Base-by-base conservation (phyloP, 2,888 invertebrate species). In the Bembecia ichneumoniformis region DNA sequence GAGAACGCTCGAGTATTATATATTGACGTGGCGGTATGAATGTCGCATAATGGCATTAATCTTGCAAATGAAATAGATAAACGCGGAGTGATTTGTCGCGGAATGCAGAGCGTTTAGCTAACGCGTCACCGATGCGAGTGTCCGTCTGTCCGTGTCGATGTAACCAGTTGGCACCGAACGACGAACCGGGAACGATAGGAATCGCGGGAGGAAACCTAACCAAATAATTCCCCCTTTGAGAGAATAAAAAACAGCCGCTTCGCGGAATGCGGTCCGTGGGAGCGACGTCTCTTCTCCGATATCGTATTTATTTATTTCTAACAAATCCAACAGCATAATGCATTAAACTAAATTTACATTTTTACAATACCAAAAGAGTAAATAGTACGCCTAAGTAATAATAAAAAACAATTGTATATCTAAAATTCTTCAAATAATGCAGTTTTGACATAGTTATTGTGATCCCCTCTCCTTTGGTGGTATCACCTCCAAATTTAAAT, bases 221-320 rank as follows among this genome's bases (percentile, higher is more conserved):
- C 52, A 28, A 50, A 54, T 49, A 54, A 55, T 53, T 55, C 51
- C 54, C 52, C 36, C 47, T 50, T 47, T 50, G 46, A 51, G 50
- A 48, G 54, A 55, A 65, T 62, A 63, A 60, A 62, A 51, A 53
- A 62, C 49, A 46, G 49, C 17, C 47, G 52, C 52, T 63, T 62
- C 62, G 57, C 51, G 59, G 67, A 67, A 67, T 57, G 60, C 56
- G 57, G 51, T 54, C 55, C 65, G 64, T 60, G 64, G 61, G 62
- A 63, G 58, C 59, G 54, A 20, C 20, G 5, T 20, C 20, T 20
- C 20, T 4, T 1, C 20, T 28, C 28, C 9, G 3, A 28, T 28
- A 28, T 28, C 28, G 28, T 28, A 9, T 28, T 28, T 28, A 28
- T 28, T 28, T 28, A 28, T 28, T 28, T 28, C 28, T 7, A 28